Percentiles rank a stretch among this genome's conserved stretches.
Evolutionary conservation across 2,113 vertebrate genomes (phyloP).

Genomic region (Pituophis catenifer): DNA sequence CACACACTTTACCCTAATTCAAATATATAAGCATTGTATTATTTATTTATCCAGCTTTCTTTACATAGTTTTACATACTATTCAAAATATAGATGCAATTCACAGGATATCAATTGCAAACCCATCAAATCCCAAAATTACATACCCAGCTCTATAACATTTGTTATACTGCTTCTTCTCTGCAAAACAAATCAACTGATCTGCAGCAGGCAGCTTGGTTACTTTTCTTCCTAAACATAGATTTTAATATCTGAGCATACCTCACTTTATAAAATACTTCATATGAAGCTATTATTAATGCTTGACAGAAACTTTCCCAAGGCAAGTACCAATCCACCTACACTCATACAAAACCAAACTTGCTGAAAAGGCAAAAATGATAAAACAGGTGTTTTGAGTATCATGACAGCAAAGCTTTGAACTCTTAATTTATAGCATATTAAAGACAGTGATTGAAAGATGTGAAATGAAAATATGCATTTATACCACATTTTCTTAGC

Average conservation of each 20-base stretch:
- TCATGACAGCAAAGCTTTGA: neutral
- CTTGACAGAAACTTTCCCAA: constrained; percentile 8
- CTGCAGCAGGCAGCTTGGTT: neutral
- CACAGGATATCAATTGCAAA: neutral
- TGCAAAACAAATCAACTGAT: neutral
- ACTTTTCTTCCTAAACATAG: neutral
- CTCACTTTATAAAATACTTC: neutral
- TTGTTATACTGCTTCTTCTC: neutral
- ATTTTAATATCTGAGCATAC: constrained; percentile 6
- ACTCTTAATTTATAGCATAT: neutral
- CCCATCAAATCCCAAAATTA: neutral
- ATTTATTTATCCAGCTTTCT: neutral
- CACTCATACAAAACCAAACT: neutral
- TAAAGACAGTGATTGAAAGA: neutral
- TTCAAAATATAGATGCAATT: neutral
- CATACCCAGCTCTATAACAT: constrained; percentile 7
- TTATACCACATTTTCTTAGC: neutral
- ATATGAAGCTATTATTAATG: constrained; percentile 1
- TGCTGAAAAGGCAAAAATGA: neutral
- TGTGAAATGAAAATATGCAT: neutral
- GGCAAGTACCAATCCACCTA: neutral
- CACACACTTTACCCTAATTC: neutral
- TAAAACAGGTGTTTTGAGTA: neutral
- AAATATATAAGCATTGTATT: neutral
- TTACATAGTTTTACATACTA: neutral